Evolutionary conservation across 1,140 invertebrate species (phyloP).

Genomic region (Chrysomallon squamiferum): DNA sequence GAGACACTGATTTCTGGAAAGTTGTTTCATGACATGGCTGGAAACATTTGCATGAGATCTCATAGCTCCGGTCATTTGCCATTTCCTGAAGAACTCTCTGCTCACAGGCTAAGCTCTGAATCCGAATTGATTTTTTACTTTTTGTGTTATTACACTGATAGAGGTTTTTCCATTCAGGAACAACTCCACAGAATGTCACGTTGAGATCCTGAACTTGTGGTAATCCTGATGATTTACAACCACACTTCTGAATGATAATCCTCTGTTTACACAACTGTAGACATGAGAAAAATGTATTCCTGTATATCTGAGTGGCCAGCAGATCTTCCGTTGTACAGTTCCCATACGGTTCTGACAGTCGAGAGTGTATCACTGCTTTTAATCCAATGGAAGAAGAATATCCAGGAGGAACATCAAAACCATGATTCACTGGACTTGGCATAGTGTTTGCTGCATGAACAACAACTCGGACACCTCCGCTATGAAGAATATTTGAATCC

Average conservation of each 20-base stretch:
- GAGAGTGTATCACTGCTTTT: conserved; percentile 46
- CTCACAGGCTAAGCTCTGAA: conserved; percentile 42
- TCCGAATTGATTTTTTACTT: conserved; percentile 10
- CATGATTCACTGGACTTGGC: conserved; percentile 62
- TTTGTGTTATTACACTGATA: conserved; percentile 8
- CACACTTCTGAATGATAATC: conserved; percentile 44
- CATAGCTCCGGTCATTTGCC: conserved; percentile 44
- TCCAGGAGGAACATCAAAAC: conserved; percentile 57
- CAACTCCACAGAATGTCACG: conserved; percentile 48
- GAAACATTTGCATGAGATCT: conserved; percentile 46
- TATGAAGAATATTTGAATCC: conserved; percentile 51
- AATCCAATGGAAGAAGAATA: conserved; percentile 56
- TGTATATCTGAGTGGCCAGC: conserved; percentile 31
- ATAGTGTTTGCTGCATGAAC: conserved; percentile 62
- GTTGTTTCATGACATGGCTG: conserved; percentile 54
- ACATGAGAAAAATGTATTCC: conserved; percentile 55
- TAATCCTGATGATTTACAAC: conserved; percentile 46
- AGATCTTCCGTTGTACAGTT: conserved; percentile 49
- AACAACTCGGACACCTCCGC: conserved; percentile 60
- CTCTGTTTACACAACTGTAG: conserved; percentile 53
- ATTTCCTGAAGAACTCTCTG: conserved; percentile 34
- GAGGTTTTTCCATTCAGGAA: conserved; percentile 39
- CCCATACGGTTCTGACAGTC: conserved; percentile 48
- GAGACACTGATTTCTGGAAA: conserved; percentile 54
- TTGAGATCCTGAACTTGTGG: conserved; percentile 29